These are phyloP conservation scores for Cephalopterus ornatus DNA, from an alignment of 2,113 vertebrate species.

Conservation along the genomic window DNA sequence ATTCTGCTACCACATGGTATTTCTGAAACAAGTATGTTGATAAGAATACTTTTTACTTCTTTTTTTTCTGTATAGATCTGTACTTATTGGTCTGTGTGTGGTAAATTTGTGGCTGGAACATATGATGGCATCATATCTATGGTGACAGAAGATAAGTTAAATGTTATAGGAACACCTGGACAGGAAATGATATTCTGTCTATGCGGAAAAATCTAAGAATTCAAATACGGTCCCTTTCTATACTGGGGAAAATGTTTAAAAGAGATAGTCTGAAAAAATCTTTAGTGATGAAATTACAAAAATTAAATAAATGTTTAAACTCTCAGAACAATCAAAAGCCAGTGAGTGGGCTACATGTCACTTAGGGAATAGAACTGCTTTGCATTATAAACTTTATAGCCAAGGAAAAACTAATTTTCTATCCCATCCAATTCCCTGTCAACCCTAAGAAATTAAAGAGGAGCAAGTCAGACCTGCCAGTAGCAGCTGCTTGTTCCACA, in stretches of 20 bases:
- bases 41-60: not conserved
- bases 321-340: not conserved
- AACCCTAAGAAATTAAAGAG: not conserved
- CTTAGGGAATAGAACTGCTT: not conserved
- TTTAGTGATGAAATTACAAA: not conserved
- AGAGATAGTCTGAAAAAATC: not conserved
- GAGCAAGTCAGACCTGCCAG: accelerated
- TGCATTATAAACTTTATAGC: not conserved
- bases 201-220: not conserved
- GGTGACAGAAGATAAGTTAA: not conserved
- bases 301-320: not conserved
- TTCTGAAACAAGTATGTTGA: not conserved
- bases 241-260: not conserved
- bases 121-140: not conserved
- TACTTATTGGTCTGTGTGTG: not conserved
- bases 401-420: not conserved
- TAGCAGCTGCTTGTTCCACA: not conserved
- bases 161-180: not conserved
- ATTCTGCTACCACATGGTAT: not conserved
- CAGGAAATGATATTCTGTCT: not conserved
- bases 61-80: not conserved
- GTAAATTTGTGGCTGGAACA: not conserved
- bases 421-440: not conserved
- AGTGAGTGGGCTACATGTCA: not conserved
- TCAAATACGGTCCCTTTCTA: not conserved